These are phyloP conservation scores for Brachypteracias leptosomus DNA, from an alignment of 2,113 vertebrate genomes.

Conservation along the genomic window DNA sequence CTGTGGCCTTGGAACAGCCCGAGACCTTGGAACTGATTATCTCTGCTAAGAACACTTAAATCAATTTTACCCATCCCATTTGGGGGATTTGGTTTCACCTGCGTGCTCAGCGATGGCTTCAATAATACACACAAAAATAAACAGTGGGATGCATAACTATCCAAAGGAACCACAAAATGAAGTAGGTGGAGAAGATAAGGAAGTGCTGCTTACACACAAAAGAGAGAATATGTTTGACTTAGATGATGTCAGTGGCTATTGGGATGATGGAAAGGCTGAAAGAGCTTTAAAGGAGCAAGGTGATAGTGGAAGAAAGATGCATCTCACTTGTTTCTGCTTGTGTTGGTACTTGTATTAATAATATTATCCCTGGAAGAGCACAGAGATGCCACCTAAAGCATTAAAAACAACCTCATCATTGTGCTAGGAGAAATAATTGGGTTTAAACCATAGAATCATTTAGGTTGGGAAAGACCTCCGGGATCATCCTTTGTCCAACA, in stretches of 20 bases:
- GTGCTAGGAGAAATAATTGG: neutral
- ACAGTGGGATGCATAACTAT: neutral
- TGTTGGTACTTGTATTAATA: neutral
- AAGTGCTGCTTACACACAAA: neutral
- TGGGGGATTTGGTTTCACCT: neutral
- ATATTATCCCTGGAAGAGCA: neutral
- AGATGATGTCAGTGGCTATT: neutral
- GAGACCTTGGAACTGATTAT: conserved; percentile 26
- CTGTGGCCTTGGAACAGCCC: conserved; percentile 1
- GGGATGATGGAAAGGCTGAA: neutral
- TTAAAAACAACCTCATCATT: neutral
- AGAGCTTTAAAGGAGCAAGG: neutral
- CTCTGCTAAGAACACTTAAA: neutral
- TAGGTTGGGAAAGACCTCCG: no score
- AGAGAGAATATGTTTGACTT: no score
- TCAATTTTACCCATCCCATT: conserved; percentile 16
- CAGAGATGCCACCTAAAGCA: neutral
- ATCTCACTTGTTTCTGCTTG: neutral
- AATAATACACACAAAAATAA: neutral
- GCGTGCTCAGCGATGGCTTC: neutral
- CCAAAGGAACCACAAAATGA: neutral
- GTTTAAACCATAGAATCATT: no score
- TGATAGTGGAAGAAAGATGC: neutral
- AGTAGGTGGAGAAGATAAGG: neutral
- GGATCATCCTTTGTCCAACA: no score